phyloP scores from a whole-genome alignment of 2,888 invertebrate species.

The Helicoverpa assulta region DNA sequence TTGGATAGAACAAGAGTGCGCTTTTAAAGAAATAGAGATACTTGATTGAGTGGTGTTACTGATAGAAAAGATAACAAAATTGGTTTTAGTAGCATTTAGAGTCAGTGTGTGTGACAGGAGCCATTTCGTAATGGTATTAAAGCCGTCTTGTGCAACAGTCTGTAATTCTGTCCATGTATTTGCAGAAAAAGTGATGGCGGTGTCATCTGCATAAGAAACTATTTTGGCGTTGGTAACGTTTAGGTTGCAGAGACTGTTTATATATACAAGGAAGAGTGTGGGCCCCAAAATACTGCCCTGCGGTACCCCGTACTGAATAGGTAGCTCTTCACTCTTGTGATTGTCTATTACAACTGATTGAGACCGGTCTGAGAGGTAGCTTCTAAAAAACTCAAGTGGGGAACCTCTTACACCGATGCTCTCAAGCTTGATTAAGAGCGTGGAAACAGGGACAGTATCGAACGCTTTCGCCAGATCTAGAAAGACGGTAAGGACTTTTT shows the following conservation, averaged over 20 bases:
- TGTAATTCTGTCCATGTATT: slow-evolving; percentile 16
- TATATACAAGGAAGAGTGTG: slow-evolving; percentile 23
- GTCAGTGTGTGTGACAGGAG: slow-evolving; percentile 7
- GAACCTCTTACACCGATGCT: slow-evolving; percentile 21
- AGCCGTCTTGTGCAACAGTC: slow-evolving; percentile 10
- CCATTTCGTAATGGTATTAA: slow-evolving; percentile 8
- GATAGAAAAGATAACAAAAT: slow-evolving; percentile 18
- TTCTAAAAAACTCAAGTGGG: slow-evolving; percentile 13
- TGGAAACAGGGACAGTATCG: neutral
- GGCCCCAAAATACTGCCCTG: slow-evolving; percentile 37
- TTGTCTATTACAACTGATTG: slow-evolving; percentile 17
- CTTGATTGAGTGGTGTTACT: neutral
- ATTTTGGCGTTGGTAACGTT: slow-evolving; percentile 17
- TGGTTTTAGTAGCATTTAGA: slow-evolving; percentile 4
- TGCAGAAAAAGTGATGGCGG: slow-evolving; percentile 21
- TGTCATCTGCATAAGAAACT: slow-evolving; percentile 27
- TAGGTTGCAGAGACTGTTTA: slow-evolving; percentile 22
- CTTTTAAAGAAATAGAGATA: slow-evolving; percentile 6
- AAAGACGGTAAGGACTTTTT: neutral
- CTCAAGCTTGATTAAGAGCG: slow-evolving; percentile 25
- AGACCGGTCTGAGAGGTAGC: slow-evolving; percentile 17
- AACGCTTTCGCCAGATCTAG: neutral
- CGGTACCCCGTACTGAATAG: slow-evolving; percentile 23
- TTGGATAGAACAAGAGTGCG: slow-evolving; percentile 9
- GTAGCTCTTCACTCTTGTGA: slow-evolving; percentile 9